Evolutionary conservation across 2,797 vertebrate genomes (phyloP).

Genomic region (Lacerta bilineata): DNA sequence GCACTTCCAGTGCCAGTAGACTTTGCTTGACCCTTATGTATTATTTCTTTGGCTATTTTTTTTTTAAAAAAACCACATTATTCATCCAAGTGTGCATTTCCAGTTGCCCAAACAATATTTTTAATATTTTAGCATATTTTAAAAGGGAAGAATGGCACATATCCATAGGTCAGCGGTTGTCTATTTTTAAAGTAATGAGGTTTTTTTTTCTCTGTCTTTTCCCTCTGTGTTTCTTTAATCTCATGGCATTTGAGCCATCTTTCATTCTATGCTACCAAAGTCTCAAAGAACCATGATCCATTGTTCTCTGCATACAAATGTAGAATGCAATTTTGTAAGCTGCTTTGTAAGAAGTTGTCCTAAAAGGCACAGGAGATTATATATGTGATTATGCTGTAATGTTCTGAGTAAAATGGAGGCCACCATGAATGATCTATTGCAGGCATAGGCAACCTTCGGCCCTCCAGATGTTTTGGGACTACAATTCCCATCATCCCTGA

Average conservation of each 20-base stretch:
- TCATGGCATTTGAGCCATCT: not conserved
- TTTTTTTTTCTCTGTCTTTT: not conserved
- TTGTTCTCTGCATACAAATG: not conserved
- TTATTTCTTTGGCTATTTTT: conserved; percentile 55
- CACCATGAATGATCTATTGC: not conserved
- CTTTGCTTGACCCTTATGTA: conserved; percentile 47
- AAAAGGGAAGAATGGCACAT: conserved; percentile 47
- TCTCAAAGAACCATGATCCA: conserved; percentile 34
- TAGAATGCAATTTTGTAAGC: conserved; percentile 2
- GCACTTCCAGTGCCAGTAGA: conserved; percentile 28
- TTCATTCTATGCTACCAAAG: conserved; percentile 37
- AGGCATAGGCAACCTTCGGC: no score
- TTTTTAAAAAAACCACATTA: conserved; percentile 36
- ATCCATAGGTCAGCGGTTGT: conserved; percentile 35
- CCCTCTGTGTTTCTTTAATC: conserved; percentile 28
- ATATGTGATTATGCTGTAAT: not conserved
- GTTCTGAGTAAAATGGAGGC: not conserved
- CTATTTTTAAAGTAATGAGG: not conserved
- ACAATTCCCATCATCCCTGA: no score
- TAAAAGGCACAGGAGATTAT: not conserved
- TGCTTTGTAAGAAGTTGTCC: not conserved
- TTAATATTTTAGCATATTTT: conserved; percentile 42
- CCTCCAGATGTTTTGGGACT: no score
- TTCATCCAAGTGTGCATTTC: conserved; percentile 36
- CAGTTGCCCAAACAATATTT: conserved; percentile 45